phyloP scores from a whole-genome alignment of 2,888 invertebrate genomes.

The Drosophila merina region DNA sequence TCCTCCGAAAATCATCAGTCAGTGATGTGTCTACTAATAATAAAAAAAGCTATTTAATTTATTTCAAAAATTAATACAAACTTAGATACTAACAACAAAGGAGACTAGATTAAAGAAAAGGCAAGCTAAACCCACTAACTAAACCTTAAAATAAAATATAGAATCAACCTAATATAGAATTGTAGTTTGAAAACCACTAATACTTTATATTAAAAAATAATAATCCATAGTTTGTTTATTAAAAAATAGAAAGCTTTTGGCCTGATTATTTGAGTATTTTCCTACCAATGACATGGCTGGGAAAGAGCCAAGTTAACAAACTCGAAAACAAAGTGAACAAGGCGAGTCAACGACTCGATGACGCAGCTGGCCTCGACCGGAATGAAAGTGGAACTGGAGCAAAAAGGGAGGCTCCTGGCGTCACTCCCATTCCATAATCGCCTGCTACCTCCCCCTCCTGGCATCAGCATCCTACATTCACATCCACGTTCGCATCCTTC shows the following conservation, averaged over 20 bases:
- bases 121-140: too few species aligned
- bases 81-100: too few species aligned
- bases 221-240: not conserved
- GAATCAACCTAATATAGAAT: too few species aligned
- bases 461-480: conserved; percentile 1
- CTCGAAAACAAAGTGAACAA: not conserved
- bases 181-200: too few species aligned
- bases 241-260: not conserved
- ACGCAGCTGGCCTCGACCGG: conserved; percentile 47
- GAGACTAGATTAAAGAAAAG: too few species aligned
- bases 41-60: not conserved
- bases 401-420: conserved; percentile 29
- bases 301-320: conserved; percentile 4
- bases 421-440: conserved; percentile 3
- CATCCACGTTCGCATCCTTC: not conserved
- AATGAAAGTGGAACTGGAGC: conserved; percentile 35
- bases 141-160: too few species aligned
- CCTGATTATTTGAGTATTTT: not conserved
- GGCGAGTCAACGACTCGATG: conserved; percentile 33
- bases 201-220: not conserved
- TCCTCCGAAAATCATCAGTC: not conserved
- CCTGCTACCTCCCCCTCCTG: not conserved
- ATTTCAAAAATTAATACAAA: not conserved
- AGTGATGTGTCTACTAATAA: conserved; percentile 9
- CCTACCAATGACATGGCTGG: not conserved